phyloP scores from a whole-genome alignment of 1,140 invertebrate genomes.

The Teleopsis dalmanni region DNA sequence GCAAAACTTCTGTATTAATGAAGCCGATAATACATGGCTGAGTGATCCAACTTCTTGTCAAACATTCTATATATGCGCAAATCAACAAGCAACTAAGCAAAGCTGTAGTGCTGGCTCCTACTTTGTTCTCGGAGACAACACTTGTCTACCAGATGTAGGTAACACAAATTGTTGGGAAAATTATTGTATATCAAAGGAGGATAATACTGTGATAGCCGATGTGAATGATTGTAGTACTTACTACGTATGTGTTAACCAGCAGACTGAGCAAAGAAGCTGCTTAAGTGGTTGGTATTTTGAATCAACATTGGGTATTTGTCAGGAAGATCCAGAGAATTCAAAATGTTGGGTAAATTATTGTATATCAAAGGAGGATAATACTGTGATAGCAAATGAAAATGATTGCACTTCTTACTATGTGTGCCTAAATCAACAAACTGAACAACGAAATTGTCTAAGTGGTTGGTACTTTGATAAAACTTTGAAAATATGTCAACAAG shows the following conservation, averaged over 20 bases:
- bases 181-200: constrained; percentile 13
- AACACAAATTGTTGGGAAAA: constrained; percentile 26
- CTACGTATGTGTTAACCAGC: constrained; percentile 17
- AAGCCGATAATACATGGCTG: constrained; percentile 5
- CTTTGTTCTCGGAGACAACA: constrained; percentile 12
- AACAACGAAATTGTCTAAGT: neutral
- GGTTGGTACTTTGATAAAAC: neutral
- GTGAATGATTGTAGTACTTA: constrained; percentile 15
- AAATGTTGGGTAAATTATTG: constrained; percentile 29
- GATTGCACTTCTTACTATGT: constrained; percentile 21
- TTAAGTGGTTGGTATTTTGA: constrained; percentile 17
- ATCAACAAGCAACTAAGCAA: constrained; percentile 11
- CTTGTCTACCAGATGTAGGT: constrained; percentile 13
- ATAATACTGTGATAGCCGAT: constrained; percentile 8
- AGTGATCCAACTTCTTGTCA: constrained; percentile 12
- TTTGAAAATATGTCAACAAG: neutral
- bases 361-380: constrained; percentile 8
- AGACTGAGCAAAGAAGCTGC: too few relatives aligned
- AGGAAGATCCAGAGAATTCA: constrained; percentile 12
- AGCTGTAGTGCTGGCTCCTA: constrained; percentile 21
- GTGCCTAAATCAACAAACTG: constrained; percentile 11
- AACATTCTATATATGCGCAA: constrained; percentile 22
- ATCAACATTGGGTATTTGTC: too few relatives aligned
- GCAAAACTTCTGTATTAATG: constrained; percentile 17
- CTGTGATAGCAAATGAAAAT: neutral